These are phyloP conservation scores for Cancer borealis DNA, from an alignment of 2,888 invertebrate genomes.

Conservation along the genomic window DNA sequence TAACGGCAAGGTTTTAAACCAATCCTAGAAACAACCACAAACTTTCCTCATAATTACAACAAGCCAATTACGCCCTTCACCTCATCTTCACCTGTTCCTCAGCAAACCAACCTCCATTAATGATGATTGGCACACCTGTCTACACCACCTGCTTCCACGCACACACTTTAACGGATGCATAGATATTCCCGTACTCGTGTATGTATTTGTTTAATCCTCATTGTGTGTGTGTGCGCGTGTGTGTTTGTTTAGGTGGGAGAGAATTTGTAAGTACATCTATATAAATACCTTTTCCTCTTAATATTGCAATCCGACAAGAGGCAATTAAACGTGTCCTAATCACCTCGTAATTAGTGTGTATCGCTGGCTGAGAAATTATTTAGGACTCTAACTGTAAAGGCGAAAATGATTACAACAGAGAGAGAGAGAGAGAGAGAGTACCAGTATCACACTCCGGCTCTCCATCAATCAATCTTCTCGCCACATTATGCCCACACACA, in stretches of 20 bases:
- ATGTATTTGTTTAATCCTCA: neutral
- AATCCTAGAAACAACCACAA: neutral
- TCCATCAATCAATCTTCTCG: neutral
- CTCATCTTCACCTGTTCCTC: neutral
- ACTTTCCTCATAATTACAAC: neutral
- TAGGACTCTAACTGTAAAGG: neutral
- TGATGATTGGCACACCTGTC: neutral
- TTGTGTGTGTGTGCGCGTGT: neutral
- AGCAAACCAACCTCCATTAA: neutral
- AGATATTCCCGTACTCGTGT: neutral
- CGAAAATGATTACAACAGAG: neutral
- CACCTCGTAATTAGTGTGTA: neutral
- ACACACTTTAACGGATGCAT: neutral
- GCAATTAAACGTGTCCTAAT: neutral
- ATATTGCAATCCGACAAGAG: neutral
- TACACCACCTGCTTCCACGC: neutral
- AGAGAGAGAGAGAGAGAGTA: slow-evolving; percentile 26
- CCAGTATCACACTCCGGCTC: neutral
- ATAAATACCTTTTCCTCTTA: neutral
- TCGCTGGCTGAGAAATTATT: neutral
- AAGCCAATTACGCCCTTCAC: neutral
- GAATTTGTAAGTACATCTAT: neutral
- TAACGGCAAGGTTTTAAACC: no score
- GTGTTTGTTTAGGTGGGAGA: neutral
- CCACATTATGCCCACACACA: slow-evolving; percentile 3